Base-by-base conservation (phyloP, 2,888 invertebrate species). In the Drosophila phalerata region DNA sequence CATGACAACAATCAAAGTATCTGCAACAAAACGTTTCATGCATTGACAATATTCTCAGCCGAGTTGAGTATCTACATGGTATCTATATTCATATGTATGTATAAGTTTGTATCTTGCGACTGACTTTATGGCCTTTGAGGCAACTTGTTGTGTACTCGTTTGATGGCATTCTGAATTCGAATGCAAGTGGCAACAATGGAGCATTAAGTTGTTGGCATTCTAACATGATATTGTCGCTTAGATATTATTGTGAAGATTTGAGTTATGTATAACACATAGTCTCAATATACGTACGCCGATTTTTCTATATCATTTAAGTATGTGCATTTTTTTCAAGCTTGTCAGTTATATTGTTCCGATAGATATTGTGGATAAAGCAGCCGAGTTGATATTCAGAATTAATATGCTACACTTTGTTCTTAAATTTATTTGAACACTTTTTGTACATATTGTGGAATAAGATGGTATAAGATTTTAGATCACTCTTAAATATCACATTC, bases 81-180 rank as follows among this genome's bases (percentile, higher is more conserved):
- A 48, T 55, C 30, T 56, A 32, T 53, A 37, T 45, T 6, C 17
- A 40, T 56, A 15, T 43, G 9, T 55, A 6, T 55, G 17, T 60
- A 45, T 34, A 10, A 45, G 13, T 30, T 13, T 49, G 37, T 58
- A 62, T 65, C 65, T 77, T 65, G 48, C 73, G n/a, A 73, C 67
- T 68, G 61, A 77, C 68, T 73, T 73, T 68, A 73, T 88, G 89
- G 85, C 74, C 87, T 88, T 86, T 86, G 73, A 81, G 77, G 77
- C 79, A 81, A 80, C 80, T 77, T 67, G 73, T 64, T 81, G 77
- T 69, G 66, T 68, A 88, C 83, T 77, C 65, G 83, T 88, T 79
- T 72, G 79, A 58, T 80, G 73, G 78, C 86, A 86, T 84, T 84
- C 86, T 81, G 57, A 63, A 69, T 37, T 17, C 67, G 58, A 58